Conservation (phyloP, 2,113 vertebrate genomes). For the Emberiza fucata region DNA sequence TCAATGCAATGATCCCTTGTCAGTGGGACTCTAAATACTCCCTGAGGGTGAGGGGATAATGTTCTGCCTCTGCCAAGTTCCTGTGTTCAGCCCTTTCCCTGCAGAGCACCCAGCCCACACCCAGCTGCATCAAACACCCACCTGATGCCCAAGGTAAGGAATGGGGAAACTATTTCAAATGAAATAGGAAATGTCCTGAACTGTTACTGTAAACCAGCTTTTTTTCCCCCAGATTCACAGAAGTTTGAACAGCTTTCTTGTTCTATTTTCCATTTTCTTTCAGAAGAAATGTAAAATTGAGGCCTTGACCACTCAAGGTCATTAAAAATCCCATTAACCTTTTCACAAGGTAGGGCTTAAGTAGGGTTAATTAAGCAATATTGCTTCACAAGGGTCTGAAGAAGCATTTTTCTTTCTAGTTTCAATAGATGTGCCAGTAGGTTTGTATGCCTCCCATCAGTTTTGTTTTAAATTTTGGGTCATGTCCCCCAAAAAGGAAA, state of each 20-base stretch:
- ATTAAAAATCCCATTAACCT: slow-evolving; percentile 73
- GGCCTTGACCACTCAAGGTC: slow-evolving; percentile 72
- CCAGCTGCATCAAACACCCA: not conserved
- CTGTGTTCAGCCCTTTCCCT: not conserved
- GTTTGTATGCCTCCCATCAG: not conserved
- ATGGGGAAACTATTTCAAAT: not conserved
- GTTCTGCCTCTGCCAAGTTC: not conserved
- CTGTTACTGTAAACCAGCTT: slow-evolving; percentile 5
- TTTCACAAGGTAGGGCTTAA: slow-evolving; percentile 68
- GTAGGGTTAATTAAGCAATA: slow-evolving; percentile 71
- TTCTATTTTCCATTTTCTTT: slow-evolving; percentile 66
- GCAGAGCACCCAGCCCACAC: not conserved
- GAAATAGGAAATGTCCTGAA: not conserved
- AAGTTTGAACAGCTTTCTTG: slow-evolving; percentile 54
- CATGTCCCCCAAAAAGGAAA: not conserved
- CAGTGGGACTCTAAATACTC: not conserved
- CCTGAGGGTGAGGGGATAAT: not conserved
- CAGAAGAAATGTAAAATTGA: slow-evolving; percentile 68
- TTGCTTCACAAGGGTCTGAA: slow-evolving; percentile 60
- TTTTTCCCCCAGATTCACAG: not conserved
- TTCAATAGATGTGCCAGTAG: slow-evolving; percentile 10
- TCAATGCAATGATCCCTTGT: too few species aligned
- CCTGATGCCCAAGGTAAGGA: not conserved
- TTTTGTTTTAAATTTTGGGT: not conserved
- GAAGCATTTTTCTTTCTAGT: slow-evolving; percentile 46